Evolutionary conservation across 2,113 vertebrate species (phyloP), one percentile per base, ranked within the genome.

Genomic region (Apus apus): DNA sequence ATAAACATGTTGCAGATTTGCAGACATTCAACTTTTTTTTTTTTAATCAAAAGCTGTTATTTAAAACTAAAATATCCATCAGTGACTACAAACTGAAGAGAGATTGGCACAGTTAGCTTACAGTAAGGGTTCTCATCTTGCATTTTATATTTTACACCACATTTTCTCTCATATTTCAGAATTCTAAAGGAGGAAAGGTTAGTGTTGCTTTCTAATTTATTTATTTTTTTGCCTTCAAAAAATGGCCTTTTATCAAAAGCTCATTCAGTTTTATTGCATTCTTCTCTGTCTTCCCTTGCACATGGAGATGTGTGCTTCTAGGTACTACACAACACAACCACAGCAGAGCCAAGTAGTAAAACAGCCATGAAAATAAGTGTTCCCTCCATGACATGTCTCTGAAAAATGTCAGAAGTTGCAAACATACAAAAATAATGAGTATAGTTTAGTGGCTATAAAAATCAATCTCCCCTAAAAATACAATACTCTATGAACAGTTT

Each of bases 341-440:
- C 93, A 92, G 96, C 66, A 27, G 16, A 66, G 66, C 93, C 4
- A 56, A 94, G 85, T 9, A 87, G 80, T 56, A 93, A 53, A 95
- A 97, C 27, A 92, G 75, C 91, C 95, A 62, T 53, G 91, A 95
- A 48, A 96, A 76, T 60, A 89, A 86, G 57, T 1, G 38, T 81
- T 86, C 73, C 81, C 89, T 88, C 87, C 29, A 15, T 72, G 14
- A 93, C 91, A 68, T 57, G 26, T 85, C 85, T 95, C 82, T 73
- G 92, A 61, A 95, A 91, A 96, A 93, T 30, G 96, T 80, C 87
- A 90, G 67, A 61, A 89, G 75, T 93, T 96, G 94, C 91, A 83
- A 94, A 96, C 5, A 66, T 98, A 98, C 93, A 98, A 98, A 98
- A 98, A 97, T 98, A 98, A 98, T 75, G 97, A 97, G 96, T 95